Conservation (phyloP, 2,113 vertebrate genomes). For the Phaethon lepturus region DNA sequence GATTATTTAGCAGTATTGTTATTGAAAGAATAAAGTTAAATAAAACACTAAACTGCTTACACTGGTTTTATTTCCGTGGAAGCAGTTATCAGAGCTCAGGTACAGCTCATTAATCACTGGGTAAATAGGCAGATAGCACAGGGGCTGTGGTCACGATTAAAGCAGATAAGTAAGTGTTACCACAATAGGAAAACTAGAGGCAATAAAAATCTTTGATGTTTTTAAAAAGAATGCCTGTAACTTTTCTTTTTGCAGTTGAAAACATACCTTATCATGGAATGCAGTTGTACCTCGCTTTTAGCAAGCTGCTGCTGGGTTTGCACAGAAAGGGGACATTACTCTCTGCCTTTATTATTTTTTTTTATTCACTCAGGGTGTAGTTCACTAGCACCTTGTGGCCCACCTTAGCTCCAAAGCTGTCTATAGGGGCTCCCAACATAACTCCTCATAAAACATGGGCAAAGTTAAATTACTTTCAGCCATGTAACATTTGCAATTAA, state of each 20-base stretch:
- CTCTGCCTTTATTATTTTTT: neutral
- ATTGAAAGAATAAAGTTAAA: constrained; percentile 53
- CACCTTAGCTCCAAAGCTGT: neutral
- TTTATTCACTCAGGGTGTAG: neutral
- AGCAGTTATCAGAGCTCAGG: neutral
- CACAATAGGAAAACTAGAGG: neutral
- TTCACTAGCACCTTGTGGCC: neutral
- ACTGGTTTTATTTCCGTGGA: constrained; percentile 26
- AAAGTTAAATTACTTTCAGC: neutral
- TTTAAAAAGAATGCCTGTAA: neutral
- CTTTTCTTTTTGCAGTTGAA: neutral
- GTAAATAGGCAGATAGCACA: neutral
- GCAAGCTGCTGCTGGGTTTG: neutral
- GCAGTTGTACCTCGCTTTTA: neutral
- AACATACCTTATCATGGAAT: neutral
- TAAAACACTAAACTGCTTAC: constrained; percentile 28
- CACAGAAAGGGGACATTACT: neutral
- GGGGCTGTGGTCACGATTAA: neutral
- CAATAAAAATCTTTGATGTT: neutral
- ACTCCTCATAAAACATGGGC: neutral
- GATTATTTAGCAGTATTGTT: constrained; percentile 10
- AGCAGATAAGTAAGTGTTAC: neutral
- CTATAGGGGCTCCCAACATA: neutral
- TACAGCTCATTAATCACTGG: neutral
- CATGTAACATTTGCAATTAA: neutral